Evolutionary conservation across 2,113 vertebrate genomes (phyloP).

Genomic region (Ciconia stormi): DNA sequence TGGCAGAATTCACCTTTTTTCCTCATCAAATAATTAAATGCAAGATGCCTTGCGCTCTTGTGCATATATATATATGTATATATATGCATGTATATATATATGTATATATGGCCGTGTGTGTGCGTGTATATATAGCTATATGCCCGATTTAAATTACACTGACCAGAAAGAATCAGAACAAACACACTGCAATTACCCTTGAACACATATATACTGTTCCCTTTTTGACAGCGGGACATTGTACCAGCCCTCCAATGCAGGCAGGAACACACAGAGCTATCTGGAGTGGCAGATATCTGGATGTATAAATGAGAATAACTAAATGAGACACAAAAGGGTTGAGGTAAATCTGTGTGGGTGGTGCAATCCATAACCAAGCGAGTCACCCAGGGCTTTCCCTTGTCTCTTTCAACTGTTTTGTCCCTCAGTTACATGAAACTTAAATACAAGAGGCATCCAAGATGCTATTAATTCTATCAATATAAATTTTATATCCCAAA

Average conservation of each 20-base stretch:
- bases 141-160: background rate
- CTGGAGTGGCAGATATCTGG: background rate
- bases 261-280: background rate
- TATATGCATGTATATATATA: background rate
- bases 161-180: background rate
- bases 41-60: slow-evolving; percentile 2
- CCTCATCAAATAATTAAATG: slow-evolving; percentile 44
- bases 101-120: background rate
- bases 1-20: slow-evolving; percentile 20
- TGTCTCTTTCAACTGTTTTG: background rate
- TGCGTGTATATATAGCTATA: background rate
- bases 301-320: background rate
- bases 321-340: background rate
- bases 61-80: background rate
- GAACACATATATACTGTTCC: background rate
- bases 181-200: background rate
- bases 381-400: background rate
- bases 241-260: background rate
- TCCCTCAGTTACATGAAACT: background rate
- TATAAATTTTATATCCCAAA: background rate
- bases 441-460: background rate
- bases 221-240: background rate
- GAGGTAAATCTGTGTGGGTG: background rate
- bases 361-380: background rate
- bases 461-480: background rate